A percentile compares a stretch with the other conserved stretches of the same genome.
Conservation (phyloP, 2,113 vertebrate genomes). For the Meles meles region DNA sequence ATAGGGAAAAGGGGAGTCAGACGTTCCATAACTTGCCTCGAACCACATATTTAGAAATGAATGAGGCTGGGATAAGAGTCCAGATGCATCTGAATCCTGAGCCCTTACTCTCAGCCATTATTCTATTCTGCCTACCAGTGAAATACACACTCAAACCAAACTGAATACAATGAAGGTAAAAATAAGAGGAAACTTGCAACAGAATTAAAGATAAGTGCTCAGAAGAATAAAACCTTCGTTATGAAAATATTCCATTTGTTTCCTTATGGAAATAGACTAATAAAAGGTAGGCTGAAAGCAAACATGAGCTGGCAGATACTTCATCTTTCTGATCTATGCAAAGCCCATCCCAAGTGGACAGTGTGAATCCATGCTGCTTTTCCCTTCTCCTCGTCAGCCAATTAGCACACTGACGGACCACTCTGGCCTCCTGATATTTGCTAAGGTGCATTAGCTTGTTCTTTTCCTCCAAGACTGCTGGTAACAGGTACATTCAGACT, state of each 20-base stretch:
- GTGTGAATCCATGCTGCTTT: neutral
- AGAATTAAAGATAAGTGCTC: constrained; percentile 39
- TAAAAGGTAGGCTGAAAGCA: constrained; percentile 33
- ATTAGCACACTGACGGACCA: neutral
- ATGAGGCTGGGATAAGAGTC: neutral
- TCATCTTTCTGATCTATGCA: constrained; percentile 54
- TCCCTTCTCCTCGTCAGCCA: neutral
- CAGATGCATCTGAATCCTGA: neutral
- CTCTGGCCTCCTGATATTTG: neutral
- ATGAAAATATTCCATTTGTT: constrained; percentile 59
- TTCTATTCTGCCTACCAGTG: neutral
- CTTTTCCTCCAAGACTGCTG: neutral
- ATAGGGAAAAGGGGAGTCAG: neutral
- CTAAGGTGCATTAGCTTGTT: neutral
- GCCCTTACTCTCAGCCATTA: neutral
- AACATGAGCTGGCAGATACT: constrained; percentile 31
- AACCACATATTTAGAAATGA: neutral
- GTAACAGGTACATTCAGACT: constrained; percentile 6
- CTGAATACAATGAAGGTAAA: neutral
- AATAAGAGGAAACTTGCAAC: constrained; percentile 11
- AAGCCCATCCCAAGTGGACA: constrained; percentile 19
- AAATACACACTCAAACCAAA: neutral
- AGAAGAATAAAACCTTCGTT: constrained; percentile 15
- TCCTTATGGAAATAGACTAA: constrained; percentile 47
- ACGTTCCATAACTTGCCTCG: neutral